Conservation (phyloP, 2,888 invertebrate species). For the Eupithecia vulgata region DNA sequence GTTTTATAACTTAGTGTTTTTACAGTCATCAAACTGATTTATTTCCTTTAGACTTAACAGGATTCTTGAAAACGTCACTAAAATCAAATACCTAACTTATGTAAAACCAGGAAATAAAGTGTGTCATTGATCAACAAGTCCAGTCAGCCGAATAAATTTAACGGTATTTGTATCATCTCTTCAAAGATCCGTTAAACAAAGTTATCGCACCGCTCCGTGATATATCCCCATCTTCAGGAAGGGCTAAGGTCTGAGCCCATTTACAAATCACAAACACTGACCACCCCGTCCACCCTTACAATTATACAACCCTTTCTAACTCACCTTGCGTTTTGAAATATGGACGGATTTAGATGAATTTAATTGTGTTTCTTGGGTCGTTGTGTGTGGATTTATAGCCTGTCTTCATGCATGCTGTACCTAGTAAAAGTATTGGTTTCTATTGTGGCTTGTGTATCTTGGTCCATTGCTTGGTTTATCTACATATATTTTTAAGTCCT, state of each 20-base stretch:
- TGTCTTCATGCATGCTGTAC: background rate
- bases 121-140: background rate
- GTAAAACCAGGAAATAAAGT: too few species aligned
- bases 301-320: conserved; percentile 62
- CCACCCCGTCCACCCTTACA: conserved; percentile 61
- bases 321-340: conserved; percentile 78
- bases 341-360: conserved; percentile 66
- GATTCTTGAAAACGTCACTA: too few species aligned
- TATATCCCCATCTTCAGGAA: conserved; percentile 82
- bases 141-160: background rate
- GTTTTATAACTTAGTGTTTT: background rate
- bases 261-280: conserved; percentile 85
- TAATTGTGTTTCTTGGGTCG: conserved; percentile 31
- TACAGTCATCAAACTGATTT: too few species aligned
- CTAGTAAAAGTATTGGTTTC: background rate
- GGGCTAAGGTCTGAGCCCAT: conserved; percentile 83
- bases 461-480: background rate
- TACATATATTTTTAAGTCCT: background rate
- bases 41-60: too few species aligned
- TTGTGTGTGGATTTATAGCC: conserved; percentile 14
- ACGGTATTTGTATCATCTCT: conserved; percentile 56
- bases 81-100: too few species aligned
- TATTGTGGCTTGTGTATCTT: background rate
- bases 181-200: conserved; percentile 65
- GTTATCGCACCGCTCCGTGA: conserved; percentile 81